Conservation (phyloP, 2,888 invertebrate genomes). For the Liodrosophila aerea region DNA sequence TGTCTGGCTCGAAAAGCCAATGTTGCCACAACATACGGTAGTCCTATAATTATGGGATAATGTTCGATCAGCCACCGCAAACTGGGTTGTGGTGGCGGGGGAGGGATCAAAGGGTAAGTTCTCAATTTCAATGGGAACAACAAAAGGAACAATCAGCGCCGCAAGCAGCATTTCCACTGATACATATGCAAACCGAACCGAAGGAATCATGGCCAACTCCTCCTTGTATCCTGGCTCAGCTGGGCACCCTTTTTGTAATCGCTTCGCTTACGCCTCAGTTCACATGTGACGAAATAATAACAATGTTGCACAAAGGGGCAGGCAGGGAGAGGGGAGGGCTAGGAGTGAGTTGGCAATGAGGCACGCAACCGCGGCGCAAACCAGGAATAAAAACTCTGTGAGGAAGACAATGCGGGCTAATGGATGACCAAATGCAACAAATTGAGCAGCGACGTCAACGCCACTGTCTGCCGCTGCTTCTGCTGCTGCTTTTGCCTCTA, state of each 20-base stretch:
- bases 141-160: slow-evolving; percentile 79
- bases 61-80: slow-evolving; percentile 66
- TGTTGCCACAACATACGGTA: slow-evolving; percentile 60
- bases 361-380: slow-evolving; percentile 30
- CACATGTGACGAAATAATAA: slow-evolving; percentile 79
- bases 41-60: slow-evolving; percentile 81
- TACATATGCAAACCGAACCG: slow-evolving; percentile 53
- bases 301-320: slow-evolving; percentile 25
- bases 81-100: neutral
- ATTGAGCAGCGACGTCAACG: slow-evolving; percentile 57
- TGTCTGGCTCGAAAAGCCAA: slow-evolving; percentile 49
- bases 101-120: slow-evolving; percentile 77
- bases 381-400: slow-evolving; percentile 17
- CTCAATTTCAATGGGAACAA: slow-evolving; percentile 56
- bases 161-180: slow-evolving; percentile 48
- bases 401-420: slow-evolving; percentile 66
- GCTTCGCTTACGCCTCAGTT: slow-evolving; percentile 72
- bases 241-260: slow-evolving; percentile 66
- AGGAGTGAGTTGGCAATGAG: slow-evolving; percentile 32
- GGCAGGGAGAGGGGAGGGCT: slow-evolving; percentile 1
- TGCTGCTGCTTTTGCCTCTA: neutral
- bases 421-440: slow-evolving; percentile 70
- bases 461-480: slow-evolving; percentile 2
- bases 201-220: neutral
- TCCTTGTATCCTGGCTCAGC: slow-evolving; percentile 8